Base-by-base conservation (phyloP, 1,140 invertebrate species). In the Drosophila kanapiae region DNA sequence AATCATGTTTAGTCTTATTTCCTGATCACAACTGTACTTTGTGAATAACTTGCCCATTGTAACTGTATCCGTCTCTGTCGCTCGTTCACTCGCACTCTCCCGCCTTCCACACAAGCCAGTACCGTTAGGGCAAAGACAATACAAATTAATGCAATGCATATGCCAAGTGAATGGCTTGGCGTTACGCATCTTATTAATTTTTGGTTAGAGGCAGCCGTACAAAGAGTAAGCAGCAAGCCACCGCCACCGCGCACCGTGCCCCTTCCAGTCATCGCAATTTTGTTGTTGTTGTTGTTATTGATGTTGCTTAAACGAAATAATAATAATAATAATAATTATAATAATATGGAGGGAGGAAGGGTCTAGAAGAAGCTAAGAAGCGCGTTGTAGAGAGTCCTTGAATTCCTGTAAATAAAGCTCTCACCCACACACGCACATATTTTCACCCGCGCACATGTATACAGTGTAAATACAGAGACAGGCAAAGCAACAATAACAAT, bases 261-360 rank as follows among this genome's bases (percentile, higher is more conserved):
- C n/a, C 40, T 37, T 23, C 31, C 47, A 14, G 31, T 53, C 74
- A 60, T 60, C 49, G 29, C 69, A 70, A 70, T 81, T 72, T 65
- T 48, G 53, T 65, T 64, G 65, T 45, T 74, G 72, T 72, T 78
- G 75, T 78, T 80, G 62, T 62, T 23, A 23, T 23, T 80, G 78
- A 56, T 77, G 64, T 81, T 81, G 65, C 64, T 76, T 64, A 42
- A 63, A 14, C 31, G 10, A 71, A 49, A 18, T 23, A 45, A n/a
- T 37, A 47, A 27, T 33, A 67, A 49, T 14, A 35, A 16, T 51
- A 16, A 33, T 16, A 14, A 27, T 14, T 3, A 31, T 31, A 53
- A 56, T 31, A 62, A 16, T 42, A 40, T 23, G 31, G 13, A 31
- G 47, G n/a, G 9, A 16, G 45, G n/a, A 9, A 10, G 23, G 14